Evolutionary conservation across 35 echinoderm and acorn worm genomes (phyloP).

Genomic region (Chiridota heheva): DNA sequence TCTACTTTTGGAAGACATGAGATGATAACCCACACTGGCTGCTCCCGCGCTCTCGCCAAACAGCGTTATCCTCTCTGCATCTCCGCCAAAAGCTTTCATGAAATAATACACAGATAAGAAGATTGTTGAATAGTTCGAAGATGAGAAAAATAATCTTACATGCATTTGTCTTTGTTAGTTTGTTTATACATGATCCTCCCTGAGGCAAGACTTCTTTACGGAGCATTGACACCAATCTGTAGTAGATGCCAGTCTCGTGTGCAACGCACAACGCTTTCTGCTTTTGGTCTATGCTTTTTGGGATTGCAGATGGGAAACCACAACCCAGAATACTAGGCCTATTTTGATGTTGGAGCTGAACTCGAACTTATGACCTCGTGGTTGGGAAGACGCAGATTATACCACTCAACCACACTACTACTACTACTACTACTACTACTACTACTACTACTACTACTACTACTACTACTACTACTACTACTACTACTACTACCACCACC

Average conservation of each 20-base stretch:
- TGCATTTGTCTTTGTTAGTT: too few species aligned
- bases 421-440: slow-evolving; percentile 1
- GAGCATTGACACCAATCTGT: too few species aligned
- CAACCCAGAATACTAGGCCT: neutral
- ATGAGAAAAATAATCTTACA: too few species aligned
- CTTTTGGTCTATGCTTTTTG: neutral
- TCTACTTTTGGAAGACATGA: slow-evolving; percentile 50
- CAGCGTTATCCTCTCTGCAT: slow-evolving; percentile 58
- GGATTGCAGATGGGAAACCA: too few species aligned
- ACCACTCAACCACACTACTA: neutral
- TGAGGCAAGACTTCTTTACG: too few species aligned
- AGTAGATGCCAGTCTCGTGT: too few species aligned
- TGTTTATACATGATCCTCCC: too few species aligned
- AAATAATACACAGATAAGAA: neutral
- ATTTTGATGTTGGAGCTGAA: too few species aligned
- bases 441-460: slow-evolving; percentile 5
- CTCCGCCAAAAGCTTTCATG: slow-evolving; percentile 74
- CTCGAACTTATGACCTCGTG: too few species aligned
- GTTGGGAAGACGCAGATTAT: too few species aligned
- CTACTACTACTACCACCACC: slow-evolving; percentile 4
- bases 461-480: slow-evolving; percentile 6
- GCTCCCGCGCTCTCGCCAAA: slow-evolving; percentile 79
- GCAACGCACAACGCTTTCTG: neutral
- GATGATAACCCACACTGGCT: slow-evolving; percentile 54
- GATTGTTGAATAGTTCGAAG: neutral